Evolutionary conservation across 2,797 vertebrate genomes (phyloP).

Genomic region (Chromobotia macracanthus): DNA sequence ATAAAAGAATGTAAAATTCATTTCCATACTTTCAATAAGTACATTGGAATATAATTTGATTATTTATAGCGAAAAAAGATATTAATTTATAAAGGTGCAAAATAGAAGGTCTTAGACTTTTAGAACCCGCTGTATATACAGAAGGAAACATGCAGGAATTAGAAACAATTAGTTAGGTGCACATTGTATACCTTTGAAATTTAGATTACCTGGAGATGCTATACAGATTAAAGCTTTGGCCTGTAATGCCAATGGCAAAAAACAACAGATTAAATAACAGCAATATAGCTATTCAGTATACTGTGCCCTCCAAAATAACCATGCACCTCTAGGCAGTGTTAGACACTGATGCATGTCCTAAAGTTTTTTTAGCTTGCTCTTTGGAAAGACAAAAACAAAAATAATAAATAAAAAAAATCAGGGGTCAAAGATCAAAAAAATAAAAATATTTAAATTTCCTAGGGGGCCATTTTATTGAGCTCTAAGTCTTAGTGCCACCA

Average conservation of each 20-base stretch:
- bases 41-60: too few species aligned
- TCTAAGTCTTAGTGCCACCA: slow-evolving; percentile 78
- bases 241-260: slow-evolving; percentile 59
- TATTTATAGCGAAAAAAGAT: too few species aligned
- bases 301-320: slow-evolving; percentile 17
- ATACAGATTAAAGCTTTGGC: slow-evolving; percentile 44
- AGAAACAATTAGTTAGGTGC: slow-evolving; percentile 1
- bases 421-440: slow-evolving; percentile 60
- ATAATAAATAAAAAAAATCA: slow-evolving; percentile 61
- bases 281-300: slow-evolving; percentile 68
- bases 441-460: slow-evolving; percentile 48
- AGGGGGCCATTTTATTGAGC: slow-evolving; percentile 66
- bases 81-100: too few species aligned
- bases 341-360: slow-evolving; percentile 36
- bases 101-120: not conserved
- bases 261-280: slow-evolving; percentile 54
- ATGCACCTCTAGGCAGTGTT: slow-evolving; percentile 21
- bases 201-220: slow-evolving; percentile 7
- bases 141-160: slow-evolving; percentile 10
- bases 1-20: too few species aligned
- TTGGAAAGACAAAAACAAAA: slow-evolving; percentile 45
- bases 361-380: slow-evolving; percentile 48
- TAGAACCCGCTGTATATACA: not conserved
- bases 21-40: too few species aligned
- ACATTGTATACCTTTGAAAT: slow-evolving; percentile 29